These are phyloP conservation scores for Mastacembelus armatus DNA, from an alignment of 2,797 vertebrate genomes.

Conservation along the genomic window DNA sequence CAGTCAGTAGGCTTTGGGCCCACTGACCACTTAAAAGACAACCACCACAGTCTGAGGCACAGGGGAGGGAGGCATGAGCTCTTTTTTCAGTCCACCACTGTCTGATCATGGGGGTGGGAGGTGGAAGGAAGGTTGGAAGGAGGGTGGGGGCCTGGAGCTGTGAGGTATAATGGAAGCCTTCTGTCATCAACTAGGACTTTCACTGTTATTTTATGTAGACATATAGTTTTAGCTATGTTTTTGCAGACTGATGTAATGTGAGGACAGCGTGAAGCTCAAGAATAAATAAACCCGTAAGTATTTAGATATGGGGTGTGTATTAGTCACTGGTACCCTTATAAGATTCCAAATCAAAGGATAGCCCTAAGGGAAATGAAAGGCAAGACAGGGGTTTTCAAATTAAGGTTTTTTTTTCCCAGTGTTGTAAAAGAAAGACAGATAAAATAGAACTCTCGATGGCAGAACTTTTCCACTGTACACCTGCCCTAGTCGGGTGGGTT, in stretches of 20 bases:
- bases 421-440: background rate
- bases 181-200: constrained; percentile 40
- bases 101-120: constrained; percentile 57
- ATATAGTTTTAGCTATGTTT: background rate
- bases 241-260: background rate
- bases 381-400: background rate
- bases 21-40: constrained; percentile 80
- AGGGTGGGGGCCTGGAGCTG: constrained; percentile 41
- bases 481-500: constrained; percentile 42
- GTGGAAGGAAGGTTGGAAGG: constrained; percentile 11
- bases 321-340: background rate
- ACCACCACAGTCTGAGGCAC: constrained; percentile 80
- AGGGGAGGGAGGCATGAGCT: constrained; percentile 78
- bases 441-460: constrained; percentile 25
- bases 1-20: constrained; percentile 75
- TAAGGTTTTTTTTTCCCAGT: background rate
- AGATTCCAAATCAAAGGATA: background rate
- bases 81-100: constrained; percentile 78
- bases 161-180: constrained; percentile 60
- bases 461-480: constrained; percentile 55
- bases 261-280: background rate
- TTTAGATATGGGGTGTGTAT: background rate
- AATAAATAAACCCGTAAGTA: background rate
- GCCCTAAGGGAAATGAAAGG: background rate
- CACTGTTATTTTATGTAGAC: background rate